Evolutionary conservation across 2,888 invertebrate species (phyloP).

Genomic region (Chaetoderma sp.): DNA sequence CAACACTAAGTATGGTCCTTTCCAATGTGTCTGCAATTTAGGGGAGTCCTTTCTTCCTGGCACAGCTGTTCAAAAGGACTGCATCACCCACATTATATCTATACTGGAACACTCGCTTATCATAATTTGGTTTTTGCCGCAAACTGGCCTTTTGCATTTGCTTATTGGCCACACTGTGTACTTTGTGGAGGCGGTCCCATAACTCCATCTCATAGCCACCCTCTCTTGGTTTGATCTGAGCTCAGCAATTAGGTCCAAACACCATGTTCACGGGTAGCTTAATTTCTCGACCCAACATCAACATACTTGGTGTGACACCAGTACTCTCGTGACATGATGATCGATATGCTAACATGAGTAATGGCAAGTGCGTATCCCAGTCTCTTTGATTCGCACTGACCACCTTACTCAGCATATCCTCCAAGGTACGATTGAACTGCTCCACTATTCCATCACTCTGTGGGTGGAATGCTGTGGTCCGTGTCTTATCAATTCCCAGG

Average conservation of each 20-base stretch:
- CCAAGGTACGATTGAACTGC: conserved; percentile 23
- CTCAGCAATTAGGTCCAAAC: too few species aligned
- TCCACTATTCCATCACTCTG: conserved; percentile 23
- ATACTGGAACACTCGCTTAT: too few species aligned
- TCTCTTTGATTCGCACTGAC: conserved; percentile 24
- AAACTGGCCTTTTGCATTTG: conserved; percentile 4
- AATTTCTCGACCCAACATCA: conserved; percentile 35
- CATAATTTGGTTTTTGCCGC: conserved; percentile 8
- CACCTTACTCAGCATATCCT: conserved; percentile 27
- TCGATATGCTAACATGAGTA: conserved; percentile 36
- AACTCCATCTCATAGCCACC: conserved; percentile 7
- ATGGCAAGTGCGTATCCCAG: conserved; percentile 23
- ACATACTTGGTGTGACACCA: conserved; percentile 27
- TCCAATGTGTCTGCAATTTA: background rate
- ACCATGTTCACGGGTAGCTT: conserved; percentile 19
- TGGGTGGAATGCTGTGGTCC: conserved; percentile 29
- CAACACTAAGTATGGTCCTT: background rate
- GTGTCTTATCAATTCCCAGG: conserved; percentile 33
- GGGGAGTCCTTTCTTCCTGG: background rate
- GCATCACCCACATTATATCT: background rate
- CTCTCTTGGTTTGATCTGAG: too few species aligned
- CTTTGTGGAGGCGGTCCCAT: background rate
- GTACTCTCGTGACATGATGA: conserved; percentile 33
- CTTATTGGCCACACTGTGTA: conserved; percentile 10
- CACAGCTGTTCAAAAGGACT: background rate